Conservation (phyloP, 2,888 invertebrate genomes). For the Alentia gelatinosa region DNA sequence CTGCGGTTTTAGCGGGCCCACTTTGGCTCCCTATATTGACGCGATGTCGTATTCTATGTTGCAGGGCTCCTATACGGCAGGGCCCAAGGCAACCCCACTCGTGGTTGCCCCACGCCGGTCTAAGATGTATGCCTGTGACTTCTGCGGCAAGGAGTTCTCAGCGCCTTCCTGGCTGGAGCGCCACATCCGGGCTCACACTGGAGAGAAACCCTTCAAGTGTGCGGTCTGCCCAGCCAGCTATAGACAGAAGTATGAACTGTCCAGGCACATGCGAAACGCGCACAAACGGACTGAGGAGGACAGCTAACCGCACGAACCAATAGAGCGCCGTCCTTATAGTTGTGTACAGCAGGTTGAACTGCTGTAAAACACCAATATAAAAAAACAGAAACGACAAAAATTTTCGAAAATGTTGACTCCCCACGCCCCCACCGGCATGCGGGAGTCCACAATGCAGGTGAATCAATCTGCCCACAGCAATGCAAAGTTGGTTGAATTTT, state of each 20-base stretch:
- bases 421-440: too few relatives aligned
- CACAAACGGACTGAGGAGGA: too few relatives aligned
- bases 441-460: too few relatives aligned
- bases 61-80: not conserved
- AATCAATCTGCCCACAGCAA: too few relatives aligned
- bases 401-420: too few relatives aligned
- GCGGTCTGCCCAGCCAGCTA: not conserved
- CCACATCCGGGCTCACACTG: slow-evolving; percentile 7
- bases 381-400: too few relatives aligned
- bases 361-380: too few relatives aligned
- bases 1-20: too few relatives aligned
- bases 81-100: not conserved
- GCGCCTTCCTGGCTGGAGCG: not conserved
- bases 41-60: slow-evolving; percentile 7
- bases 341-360: not conserved
- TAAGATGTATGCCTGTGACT: not conserved
- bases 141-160: not conserved
- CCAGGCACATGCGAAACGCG: not conserved
- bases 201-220: slow-evolving; percentile 15
- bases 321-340: not conserved
- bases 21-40: not conserved
- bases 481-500: too few relatives aligned
- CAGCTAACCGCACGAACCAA: too few relatives aligned
- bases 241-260: slow-evolving; percentile 16
- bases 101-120: not conserved